These are phyloP conservation scores for Serinus canaria DNA, from an alignment of 2,113 vertebrate genomes.

Conservation along the genomic window DNA sequence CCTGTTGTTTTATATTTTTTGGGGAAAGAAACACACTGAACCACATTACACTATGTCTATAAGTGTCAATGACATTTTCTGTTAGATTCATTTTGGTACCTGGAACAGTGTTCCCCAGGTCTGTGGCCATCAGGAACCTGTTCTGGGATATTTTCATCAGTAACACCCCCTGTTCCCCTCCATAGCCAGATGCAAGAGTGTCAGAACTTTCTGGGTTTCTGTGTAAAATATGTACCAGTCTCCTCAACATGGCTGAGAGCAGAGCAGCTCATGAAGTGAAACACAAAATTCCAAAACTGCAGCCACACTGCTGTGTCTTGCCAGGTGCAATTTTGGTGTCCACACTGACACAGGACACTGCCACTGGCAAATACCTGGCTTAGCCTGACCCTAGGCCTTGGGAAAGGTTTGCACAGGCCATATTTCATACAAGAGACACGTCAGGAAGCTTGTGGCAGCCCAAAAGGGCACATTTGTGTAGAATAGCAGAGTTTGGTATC, in stretches of 20 bases:
- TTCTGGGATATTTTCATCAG: background rate
- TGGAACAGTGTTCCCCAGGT: background rate
- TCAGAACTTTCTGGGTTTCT: background rate
- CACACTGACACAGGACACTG: background rate
- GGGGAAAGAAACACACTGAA: background rate
- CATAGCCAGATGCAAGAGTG: background rate
- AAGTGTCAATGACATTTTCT: background rate
- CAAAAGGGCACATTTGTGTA: background rate
- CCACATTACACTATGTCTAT: background rate
- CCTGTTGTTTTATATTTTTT: background rate
- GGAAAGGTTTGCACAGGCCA: background rate
- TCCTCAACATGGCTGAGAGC: background rate
- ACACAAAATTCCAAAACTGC: background rate
- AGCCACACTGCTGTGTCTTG: background rate
- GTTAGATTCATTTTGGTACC: background rate
- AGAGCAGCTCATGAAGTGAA: background rate
- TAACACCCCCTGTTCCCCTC: background rate
- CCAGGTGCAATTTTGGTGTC: background rate
- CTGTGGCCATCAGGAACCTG: background rate
- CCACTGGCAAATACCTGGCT: background rate
- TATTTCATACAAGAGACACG: background rate
- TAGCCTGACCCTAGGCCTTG: background rate
- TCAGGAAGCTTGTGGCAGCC: background rate
- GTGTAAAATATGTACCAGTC: background rate
- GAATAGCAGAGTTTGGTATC: rapidly evolving